A percentile compares a stretch with the other conserved stretches of the same genome.
phyloP scores from a whole-genome alignment of 2,113 vertebrate species.

The Chionis minor region DNA sequence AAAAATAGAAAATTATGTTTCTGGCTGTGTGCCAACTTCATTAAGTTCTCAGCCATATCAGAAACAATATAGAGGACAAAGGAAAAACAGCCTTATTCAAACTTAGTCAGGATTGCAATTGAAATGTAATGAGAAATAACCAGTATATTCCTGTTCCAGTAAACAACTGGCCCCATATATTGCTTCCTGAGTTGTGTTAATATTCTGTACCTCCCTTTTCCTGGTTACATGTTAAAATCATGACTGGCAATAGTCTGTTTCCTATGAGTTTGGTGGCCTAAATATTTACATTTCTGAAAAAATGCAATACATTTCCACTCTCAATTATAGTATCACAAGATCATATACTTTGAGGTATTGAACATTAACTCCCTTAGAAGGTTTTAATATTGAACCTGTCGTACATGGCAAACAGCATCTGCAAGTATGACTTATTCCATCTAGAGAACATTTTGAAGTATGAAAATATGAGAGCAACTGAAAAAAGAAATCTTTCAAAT shows the following conservation, averaged over 20 bases:
- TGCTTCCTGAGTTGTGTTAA: neutral
- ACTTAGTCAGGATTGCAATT: neutral
- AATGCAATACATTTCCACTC: neutral
- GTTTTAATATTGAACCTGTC: constrained; percentile 23
- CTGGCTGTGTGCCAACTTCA: constrained; percentile 74
- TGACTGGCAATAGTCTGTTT: neutral
- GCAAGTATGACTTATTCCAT: neutral
- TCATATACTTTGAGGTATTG: neutral
- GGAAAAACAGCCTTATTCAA: constrained; percentile 40
- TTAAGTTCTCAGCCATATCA: constrained; percentile 69
- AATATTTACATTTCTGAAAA: neutral
- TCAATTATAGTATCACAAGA: neutral
- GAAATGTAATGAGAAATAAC: neutral
- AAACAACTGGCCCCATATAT: neutral
- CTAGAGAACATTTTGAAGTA: neutral
- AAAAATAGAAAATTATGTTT: constrained; percentile 81
- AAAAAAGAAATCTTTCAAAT: neutral
- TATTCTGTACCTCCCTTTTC: neutral
- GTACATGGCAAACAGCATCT: neutral
- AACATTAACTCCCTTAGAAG: neutral
- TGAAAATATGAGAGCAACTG: neutral
- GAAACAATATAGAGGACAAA: constrained; percentile 61
- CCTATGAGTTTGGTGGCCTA: neutral
- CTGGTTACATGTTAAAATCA: neutral
- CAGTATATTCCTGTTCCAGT: neutral